Percentiles rank a stretch among this genome's conserved stretches.
phyloP scores from a whole-genome alignment of 2,888 invertebrate genomes.

The Pyrrhosoma nymphula region DNA sequence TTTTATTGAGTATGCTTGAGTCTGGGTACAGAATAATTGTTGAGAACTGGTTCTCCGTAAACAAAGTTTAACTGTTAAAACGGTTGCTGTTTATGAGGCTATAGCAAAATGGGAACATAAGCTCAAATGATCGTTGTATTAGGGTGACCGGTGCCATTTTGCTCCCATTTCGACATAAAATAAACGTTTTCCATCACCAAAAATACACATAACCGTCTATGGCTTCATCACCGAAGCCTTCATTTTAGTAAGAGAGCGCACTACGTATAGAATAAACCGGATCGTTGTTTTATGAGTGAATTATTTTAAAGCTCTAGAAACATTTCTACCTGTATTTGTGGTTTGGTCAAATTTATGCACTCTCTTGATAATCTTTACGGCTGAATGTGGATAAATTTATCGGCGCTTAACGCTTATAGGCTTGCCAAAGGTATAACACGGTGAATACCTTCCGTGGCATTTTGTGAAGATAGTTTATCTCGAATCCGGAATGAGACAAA shows the following conservation, averaged over 20 bases:
- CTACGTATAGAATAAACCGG: background rate
- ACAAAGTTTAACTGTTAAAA: too few relatives aligned
- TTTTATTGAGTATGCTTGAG: too few relatives aligned
- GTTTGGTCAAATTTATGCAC: constrained; percentile 10
- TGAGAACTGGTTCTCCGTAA: too few relatives aligned
- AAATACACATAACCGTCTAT: background rate
- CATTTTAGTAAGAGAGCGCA: background rate
- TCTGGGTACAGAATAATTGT: too few relatives aligned
- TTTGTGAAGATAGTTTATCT: background rate
- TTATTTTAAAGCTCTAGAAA: background rate
- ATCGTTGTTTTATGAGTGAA: background rate
- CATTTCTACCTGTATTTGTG: background rate
- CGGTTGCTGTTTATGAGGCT: too few relatives aligned
- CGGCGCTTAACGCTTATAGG: background rate
- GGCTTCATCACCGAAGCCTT: background rate
- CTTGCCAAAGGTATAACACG: background rate
- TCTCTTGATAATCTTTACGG: background rate
- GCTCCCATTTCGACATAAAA: too few relatives aligned
- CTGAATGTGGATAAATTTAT: background rate
- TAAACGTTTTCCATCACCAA: too few relatives aligned
- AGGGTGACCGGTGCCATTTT: too few relatives aligned
- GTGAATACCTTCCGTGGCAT: background rate
- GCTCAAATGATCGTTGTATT: too few relatives aligned
- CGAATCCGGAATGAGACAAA: constrained; percentile 16
- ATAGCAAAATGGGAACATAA: too few relatives aligned